phyloP scores from a whole-genome alignment of 2,113 vertebrate genomes.

The Hemibagrus wyckioides region DNA sequence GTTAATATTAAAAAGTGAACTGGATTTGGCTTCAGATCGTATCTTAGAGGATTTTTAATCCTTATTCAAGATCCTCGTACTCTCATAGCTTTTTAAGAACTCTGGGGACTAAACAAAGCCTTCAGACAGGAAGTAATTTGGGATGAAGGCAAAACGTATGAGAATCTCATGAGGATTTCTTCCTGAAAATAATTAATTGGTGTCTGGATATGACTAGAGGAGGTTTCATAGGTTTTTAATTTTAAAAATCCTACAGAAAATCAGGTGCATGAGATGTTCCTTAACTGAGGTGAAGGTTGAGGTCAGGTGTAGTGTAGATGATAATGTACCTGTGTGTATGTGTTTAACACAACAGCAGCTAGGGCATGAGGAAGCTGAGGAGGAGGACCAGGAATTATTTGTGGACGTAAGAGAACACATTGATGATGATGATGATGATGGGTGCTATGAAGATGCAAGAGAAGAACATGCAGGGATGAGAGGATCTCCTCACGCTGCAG shows the following conservation, averaged over 20 bases:
- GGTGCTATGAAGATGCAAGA: slow-evolving; percentile 52
- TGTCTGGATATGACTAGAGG: not conserved
- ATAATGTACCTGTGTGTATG: slow-evolving; percentile 41
- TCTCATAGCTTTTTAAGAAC: not conserved
- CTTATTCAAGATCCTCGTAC: not conserved
- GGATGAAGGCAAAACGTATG: not conserved
- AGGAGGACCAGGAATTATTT: slow-evolving; percentile 50
- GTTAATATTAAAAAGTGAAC: not conserved
- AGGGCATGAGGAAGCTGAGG: slow-evolving; percentile 26
- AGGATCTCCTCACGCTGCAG: slow-evolving; percentile 55
- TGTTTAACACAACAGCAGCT: slow-evolving; percentile 54
- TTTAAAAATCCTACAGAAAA: not conserved
- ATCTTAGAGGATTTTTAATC: not conserved
- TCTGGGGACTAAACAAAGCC: not conserved
- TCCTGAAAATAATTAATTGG: not conserved
- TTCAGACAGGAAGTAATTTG: not conserved
- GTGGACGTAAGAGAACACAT: slow-evolving; percentile 31
- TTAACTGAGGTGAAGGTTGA: not conserved
- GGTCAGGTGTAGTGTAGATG: not conserved
- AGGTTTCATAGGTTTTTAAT: not conserved
- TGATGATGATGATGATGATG: slow-evolving; percentile 19
- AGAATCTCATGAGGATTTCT: not conserved
- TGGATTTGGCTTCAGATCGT: not conserved
- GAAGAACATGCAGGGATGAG: slow-evolving; percentile 50
- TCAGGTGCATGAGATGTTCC: not conserved